A percentile compares a stretch with the other conserved stretches of the same genome.
Conservation (phyloP, 2,888 invertebrate species). For the Coecobrya sp. region DNA sequence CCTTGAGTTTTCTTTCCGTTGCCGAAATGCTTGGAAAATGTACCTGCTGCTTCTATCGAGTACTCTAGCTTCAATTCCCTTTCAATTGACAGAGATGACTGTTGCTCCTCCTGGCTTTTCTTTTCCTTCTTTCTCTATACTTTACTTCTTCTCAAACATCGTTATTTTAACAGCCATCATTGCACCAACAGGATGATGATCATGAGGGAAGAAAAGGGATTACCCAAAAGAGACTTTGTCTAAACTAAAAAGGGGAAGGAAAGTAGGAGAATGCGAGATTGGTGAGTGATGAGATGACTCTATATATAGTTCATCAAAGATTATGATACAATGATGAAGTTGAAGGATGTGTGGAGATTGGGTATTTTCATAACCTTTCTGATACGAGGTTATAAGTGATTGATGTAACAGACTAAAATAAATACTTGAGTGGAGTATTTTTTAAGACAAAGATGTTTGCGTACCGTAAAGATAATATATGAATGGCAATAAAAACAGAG, state of each 20-base stretch:
- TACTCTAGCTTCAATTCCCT: not conserved
- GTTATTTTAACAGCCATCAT: not conserved
- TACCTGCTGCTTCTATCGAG: not conserved
- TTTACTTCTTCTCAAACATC: not conserved
- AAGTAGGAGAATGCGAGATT: not conserved
- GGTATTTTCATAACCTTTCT: not conserved
- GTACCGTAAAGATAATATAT: too few relatives aligned
- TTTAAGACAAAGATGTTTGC: too few relatives aligned
- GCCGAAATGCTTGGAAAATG: not conserved
- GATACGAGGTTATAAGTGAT: not conserved
- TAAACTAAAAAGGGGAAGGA: not conserved
- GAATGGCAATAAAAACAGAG: too few relatives aligned
- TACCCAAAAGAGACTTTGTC: conserved; percentile 29
- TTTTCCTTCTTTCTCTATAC: not conserved
- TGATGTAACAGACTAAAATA: too few relatives aligned
- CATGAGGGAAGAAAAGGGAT: conserved; percentile 24
- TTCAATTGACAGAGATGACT: conserved; percentile 60
- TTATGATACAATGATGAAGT: not conserved
- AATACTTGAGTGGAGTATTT: too few relatives aligned
- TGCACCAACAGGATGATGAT: not conserved
- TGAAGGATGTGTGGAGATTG: conserved; percentile 25
- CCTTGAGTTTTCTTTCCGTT: not conserved
- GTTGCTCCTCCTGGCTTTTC: conserved; percentile 59
- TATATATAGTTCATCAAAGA: conserved; percentile 5
- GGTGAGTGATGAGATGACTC: conserved; percentile 22